Evolutionary conservation across 2,797 vertebrate genomes (phyloP).

Genomic region (Chelmon rostratus): DNA sequence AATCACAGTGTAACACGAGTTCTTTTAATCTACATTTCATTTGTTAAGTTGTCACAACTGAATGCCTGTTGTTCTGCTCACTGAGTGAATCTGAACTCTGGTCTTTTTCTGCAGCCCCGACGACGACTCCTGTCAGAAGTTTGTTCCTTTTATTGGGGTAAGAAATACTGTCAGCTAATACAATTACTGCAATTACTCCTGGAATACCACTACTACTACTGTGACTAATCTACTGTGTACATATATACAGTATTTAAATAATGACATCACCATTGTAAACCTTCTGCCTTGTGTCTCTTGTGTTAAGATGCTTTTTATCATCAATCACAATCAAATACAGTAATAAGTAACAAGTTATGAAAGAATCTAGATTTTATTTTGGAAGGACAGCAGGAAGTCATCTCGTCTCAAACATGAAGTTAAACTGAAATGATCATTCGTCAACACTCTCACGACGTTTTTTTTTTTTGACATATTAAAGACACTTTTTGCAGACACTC

Average conservation of each 20-base stretch:
- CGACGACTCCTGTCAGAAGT: constrained; percentile 90
- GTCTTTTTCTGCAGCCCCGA: constrained; percentile 78
- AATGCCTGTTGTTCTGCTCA: background rate
- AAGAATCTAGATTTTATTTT: background rate
- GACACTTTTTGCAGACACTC: too few species aligned
- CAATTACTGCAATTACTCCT: background rate
- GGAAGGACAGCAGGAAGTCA: background rate
- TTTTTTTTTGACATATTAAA: too few species aligned
- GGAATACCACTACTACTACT: too few species aligned
- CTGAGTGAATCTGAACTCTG: background rate
- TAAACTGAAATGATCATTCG: too few species aligned
- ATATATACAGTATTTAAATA: too few species aligned
- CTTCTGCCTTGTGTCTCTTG: too few species aligned
- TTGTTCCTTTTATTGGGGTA: constrained; percentile 91
- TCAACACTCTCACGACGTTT: too few species aligned
- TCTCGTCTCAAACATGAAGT: too few species aligned
- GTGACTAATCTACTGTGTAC: background rate
- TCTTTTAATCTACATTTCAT: background rate
- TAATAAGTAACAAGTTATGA: background rate
- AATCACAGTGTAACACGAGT: background rate
- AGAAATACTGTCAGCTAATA: background rate
- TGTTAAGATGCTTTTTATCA: background rate
- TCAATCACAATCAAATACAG: background rate
- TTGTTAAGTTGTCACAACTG: background rate
- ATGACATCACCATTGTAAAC: background rate